Base-by-base conservation (phyloP, 2,797 vertebrate species). In the Micropoecilia bifurca region DNA sequence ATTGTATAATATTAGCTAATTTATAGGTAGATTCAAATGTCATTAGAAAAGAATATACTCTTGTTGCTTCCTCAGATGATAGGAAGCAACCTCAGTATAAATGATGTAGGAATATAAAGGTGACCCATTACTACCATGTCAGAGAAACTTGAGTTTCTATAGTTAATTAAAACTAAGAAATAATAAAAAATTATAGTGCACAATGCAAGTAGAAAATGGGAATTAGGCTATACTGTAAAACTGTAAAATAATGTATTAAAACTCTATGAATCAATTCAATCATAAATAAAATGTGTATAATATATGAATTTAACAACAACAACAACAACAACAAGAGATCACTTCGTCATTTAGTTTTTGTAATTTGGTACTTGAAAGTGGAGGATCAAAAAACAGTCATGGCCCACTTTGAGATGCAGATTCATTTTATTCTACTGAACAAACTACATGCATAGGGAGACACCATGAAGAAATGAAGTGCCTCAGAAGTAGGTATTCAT, bases 361-460 rank as follows among this genome's bases (percentile, higher is more conserved):
- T 68, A 4, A 63, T 63, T 18, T 63, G 6, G 7, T 20, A 36
- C 20, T 68, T 68, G 33, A 46, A 46, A 13, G n/a, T 59, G 39
- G 33, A 45, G n/a, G 18, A 63, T 22, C 4, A 71, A 71, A 20
- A 68, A 83, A 78, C 28, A 82, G 22, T 10, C 71, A 77, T 47
- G 61, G n/a, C 28, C 77, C n/a, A 74, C 14, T 72, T 81, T 83
- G 36, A 85, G 85, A 85, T 91, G 92, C 88, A 86, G 76, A 82
- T 88, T 45, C 0, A 74, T 53, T 94, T 93, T 89, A 93, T 94
- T 93, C 87, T 90, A 89, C 78, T 90, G 48, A 84, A 80, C 28
- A 90, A 87, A 28, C 22, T 33, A 46, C 91, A 93, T 89, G 85
- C 84, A 73, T 91, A 92, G 73, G 91, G 91, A 94, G 87, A 91